These are phyloP conservation scores for Parotia lawesii DNA, from an alignment of 2,113 vertebrate species.

Conservation along the genomic window DNA sequence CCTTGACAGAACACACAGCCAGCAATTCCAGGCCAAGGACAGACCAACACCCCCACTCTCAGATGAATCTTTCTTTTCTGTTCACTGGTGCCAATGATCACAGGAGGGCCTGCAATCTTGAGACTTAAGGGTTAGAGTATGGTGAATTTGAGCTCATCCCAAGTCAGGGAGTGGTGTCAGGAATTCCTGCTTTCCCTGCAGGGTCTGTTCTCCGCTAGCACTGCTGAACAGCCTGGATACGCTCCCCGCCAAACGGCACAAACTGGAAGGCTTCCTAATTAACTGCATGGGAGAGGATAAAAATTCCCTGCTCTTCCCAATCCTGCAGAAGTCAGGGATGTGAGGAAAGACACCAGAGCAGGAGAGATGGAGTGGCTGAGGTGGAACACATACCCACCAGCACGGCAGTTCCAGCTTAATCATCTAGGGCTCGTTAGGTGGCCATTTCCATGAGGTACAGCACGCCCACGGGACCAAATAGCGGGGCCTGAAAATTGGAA, in stretches of 20 bases:
- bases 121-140: background rate
- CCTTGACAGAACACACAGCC: background rate
- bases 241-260: background rate
- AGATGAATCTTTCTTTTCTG: background rate
- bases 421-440: background rate
- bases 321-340: background rate
- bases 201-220: background rate
- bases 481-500: background rate
- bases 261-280: conserved; percentile 8
- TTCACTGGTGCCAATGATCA: background rate
- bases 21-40: background rate
- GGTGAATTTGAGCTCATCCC: background rate
- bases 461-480: background rate
- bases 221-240: background rate
- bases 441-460: background rate
- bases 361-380: background rate
- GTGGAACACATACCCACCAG: background rate
- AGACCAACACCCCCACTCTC: background rate
- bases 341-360: background rate
- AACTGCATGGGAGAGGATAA: background rate
- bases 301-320: background rate
- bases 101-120: background rate
- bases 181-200: background rate
- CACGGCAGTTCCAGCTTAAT: background rate
- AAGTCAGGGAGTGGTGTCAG: background rate